Base-by-base conservation (phyloP, 2,113 vertebrate species). In the Tauraco erythrolophus region DNA sequence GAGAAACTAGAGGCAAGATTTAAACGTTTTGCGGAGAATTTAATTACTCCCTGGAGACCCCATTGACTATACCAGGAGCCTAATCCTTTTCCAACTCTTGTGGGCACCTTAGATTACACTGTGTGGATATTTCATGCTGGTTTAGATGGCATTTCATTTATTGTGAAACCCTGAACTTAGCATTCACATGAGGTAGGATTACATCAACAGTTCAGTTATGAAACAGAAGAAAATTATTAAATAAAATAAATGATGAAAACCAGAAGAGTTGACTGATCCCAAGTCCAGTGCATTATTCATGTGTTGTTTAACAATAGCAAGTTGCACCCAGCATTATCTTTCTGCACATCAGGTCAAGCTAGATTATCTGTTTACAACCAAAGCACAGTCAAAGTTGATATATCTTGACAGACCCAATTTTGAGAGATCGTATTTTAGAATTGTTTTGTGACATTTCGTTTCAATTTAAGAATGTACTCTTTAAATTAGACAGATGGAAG, bases 121-220 rank as follows among this genome's bases (percentile, higher is more conserved):
- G 22, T 41, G 78, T 65, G 89, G 76, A 10, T 87, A 43, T 75
- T 65, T 80, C 96, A 88, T 4, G 31, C 84, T 94, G 89, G 51
- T 92, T 88, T 83, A 83, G 65, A 95, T 5, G 70, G 61, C 74
- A 88, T 83, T 89, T 89, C 7, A 30, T 88, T 95, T 92, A 50
- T 96, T 96, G 93, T 92, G 96, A 97, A 97, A 96, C 66, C 61
- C 70, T 54, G 70, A 83, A 30, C 3, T 76, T 61, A 45, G 45
- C 74, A 50, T 80, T 92, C 92, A 72, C 70, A 70, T 87, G 89
- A 74, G 62, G 70, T 5, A 83, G 70, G 54, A 92, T 94, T 92
- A 88, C 89, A 93, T 91, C 89, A 95, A 58, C 90, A 46, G 31
- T 25, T 66, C 61, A 39, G 78, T 96, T 96, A 88, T 2, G 15